These are phyloP conservation scores for Sympetrum striolatum DNA, from an alignment of 2,888 invertebrate genomes.

Conservation along the genomic window DNA sequence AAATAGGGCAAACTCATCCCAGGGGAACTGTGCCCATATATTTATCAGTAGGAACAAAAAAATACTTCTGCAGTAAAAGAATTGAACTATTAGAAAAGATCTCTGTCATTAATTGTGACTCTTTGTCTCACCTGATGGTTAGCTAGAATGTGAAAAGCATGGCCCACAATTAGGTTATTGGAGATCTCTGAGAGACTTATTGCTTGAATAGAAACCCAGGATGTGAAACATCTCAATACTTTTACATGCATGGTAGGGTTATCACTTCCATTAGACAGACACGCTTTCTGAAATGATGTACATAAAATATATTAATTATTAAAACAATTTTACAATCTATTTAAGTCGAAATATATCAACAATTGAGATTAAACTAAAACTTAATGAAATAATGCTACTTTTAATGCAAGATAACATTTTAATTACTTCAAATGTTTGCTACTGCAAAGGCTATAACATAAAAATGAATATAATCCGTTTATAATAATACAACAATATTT, in stretches of 20 bases:
- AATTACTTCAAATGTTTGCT: no score
- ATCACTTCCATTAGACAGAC: conserved; percentile 70
- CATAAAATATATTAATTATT: background rate
- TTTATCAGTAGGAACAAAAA: background rate
- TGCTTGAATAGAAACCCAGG: conserved; percentile 88
- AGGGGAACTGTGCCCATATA: background rate
- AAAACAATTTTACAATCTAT: no score
- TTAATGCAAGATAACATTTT: no score
- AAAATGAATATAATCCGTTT: no score
- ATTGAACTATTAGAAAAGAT: no score
- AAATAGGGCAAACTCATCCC: no score
- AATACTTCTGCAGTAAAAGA: background rate
- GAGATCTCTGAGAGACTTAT: conserved; percentile 77
- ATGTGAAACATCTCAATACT: conserved; percentile 85
- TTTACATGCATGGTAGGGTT: conserved; percentile 74
- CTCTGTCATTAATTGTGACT: no score
- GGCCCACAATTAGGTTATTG: conserved; percentile 74
- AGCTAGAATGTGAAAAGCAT: conserved; percentile 66
- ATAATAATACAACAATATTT: no score
- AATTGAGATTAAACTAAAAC: no score
- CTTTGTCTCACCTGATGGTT: conserved; percentile 59
- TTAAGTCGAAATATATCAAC: no score
- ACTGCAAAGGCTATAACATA: no score
- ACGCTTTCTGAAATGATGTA: conserved; percentile 66
- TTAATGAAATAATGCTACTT: no score